A percentile compares a stretch with the other conserved stretches of the same genome.
Evolutionary conservation across 2,113 vertebrate genomes (phyloP).

Genomic region (Varanus salvator): DNA sequence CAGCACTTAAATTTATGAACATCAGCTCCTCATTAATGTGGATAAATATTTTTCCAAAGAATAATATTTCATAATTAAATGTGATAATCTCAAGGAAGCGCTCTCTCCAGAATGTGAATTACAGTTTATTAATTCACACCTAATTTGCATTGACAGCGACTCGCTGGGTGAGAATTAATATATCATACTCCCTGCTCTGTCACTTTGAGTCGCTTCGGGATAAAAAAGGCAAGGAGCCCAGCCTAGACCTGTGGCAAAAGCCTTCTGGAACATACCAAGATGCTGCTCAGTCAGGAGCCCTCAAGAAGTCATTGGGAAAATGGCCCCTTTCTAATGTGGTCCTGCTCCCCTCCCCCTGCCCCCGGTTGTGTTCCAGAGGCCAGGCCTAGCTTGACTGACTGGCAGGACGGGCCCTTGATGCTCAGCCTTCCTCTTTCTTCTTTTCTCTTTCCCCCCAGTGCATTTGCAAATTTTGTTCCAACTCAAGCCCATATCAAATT

Average conservation of each 20-base stretch:
- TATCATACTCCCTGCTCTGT: constrained; percentile 59
- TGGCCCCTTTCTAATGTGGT: no score
- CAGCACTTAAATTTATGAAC: neutral
- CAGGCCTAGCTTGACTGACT: no score
- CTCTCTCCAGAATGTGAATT: constrained; percentile 63
- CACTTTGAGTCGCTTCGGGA: constrained; percentile 51
- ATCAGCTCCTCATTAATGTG: constrained; percentile 39
- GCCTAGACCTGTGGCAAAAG: neutral
- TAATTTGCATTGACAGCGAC: constrained; percentile 65
- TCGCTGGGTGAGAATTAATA: constrained; percentile 72
- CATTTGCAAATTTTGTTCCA: no score
- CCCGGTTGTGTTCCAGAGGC: no score
- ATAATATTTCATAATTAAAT: constrained; percentile 68
- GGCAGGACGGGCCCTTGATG: no score
- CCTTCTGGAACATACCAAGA: neutral
- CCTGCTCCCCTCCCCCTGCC: no score
- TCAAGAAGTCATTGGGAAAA: no score
- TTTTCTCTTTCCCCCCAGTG: no score
- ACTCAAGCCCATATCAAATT: no score
- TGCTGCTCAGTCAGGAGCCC: no score
- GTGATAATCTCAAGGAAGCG: constrained; percentile 57
- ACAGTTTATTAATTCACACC: constrained; percentile 66
- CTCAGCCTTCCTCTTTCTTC: no score
- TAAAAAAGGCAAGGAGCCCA: constrained; percentile 41
- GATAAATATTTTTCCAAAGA: constrained; percentile 57